phyloP scores from a whole-genome alignment of 2,797 vertebrate genomes.

The Coilia nasus region DNA sequence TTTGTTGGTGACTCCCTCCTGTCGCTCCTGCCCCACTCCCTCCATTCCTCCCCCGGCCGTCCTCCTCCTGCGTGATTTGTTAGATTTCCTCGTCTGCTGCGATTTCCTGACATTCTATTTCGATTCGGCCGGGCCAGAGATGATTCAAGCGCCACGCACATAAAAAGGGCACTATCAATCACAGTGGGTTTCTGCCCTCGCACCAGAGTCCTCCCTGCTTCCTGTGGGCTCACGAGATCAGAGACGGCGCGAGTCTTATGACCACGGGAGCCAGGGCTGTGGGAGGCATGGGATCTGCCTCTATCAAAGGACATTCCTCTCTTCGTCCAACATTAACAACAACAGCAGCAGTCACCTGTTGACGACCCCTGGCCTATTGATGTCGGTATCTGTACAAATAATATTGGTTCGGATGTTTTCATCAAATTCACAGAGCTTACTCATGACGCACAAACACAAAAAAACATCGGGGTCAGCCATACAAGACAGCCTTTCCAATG shows the following conservation, averaged over 20 bases:
- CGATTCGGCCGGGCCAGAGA: constrained; percentile 15
- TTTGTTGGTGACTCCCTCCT: background rate
- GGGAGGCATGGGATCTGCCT: background rate
- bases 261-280: background rate
- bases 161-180: constrained; percentile 23
- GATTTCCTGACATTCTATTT: constrained; percentile 43
- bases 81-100: constrained; percentile 25
- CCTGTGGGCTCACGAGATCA: constrained; percentile 5
- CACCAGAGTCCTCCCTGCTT: background rate
- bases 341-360: background rate
- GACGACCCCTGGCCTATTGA: background rate
- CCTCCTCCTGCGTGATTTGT: constrained; percentile 30
- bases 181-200: background rate
- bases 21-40: background rate
- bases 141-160: background rate
- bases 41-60: background rate
- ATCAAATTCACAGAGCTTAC: too few relatives aligned
- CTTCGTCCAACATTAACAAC: background rate
- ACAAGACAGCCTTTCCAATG: too few relatives aligned
- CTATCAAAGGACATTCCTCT: background rate
- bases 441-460: too few relatives aligned
- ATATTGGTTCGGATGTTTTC: background rate
- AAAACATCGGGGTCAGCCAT: too few relatives aligned
- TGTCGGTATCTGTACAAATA: background rate
- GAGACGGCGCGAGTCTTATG: background rate